A percentile compares a stretch with the other conserved stretches of the same genome.
These are phyloP conservation scores for Coregonus suidteri DNA, from an alignment of 2,797 vertebrate species.

Conservation along the genomic window DNA sequence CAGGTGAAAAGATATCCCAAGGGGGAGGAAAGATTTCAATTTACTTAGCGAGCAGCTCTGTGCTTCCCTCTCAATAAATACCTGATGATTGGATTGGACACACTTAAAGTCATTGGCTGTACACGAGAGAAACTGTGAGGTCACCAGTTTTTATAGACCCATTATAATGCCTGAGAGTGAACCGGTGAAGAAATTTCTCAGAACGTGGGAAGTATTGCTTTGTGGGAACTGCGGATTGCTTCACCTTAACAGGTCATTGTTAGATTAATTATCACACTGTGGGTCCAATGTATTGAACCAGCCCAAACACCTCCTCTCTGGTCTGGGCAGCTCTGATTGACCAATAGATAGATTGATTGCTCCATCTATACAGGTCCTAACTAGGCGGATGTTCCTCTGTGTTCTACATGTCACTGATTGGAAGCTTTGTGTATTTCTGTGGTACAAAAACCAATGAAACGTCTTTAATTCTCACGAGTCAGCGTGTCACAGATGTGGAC, in stretches of 20 bases:
- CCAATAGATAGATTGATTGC: constrained; percentile 35
- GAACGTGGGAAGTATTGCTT: constrained; percentile 37
- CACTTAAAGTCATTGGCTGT: constrained; percentile 71
- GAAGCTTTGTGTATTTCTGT: constrained; percentile 25
- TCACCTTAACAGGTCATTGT: constrained; percentile 25
- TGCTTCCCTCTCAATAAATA: constrained; percentile 65
- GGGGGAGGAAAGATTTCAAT: constrained; percentile 56
- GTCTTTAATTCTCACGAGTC: constrained; percentile 23
- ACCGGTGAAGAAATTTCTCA: constrained; percentile 27
- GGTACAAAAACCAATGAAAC: constrained; percentile 16
- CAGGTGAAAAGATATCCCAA: constrained; percentile 39
- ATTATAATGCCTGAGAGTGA: constrained; percentile 53
- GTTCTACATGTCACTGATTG: constrained; percentile 17
- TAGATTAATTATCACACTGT: constrained; percentile 37
- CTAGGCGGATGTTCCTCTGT: constrained; percentile 15
- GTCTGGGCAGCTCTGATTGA: constrained; percentile 12
- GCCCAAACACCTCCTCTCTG: constrained; percentile 21
- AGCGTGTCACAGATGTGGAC: constrained; percentile 7
- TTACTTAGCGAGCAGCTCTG: constrained; percentile 57
- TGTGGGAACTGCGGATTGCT: constrained; percentile 19
- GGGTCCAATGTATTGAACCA: constrained; percentile 31
- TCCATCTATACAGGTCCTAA: constrained; percentile 24
- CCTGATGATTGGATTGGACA: constrained; percentile 67
- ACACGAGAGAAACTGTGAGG: constrained; percentile 68
- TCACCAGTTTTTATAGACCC: constrained; percentile 68